Evolutionary conservation across 2,113 vertebrate species (phyloP), one percentile per base, ranked within the genome.

Genomic region (Prinia subflava): DNA sequence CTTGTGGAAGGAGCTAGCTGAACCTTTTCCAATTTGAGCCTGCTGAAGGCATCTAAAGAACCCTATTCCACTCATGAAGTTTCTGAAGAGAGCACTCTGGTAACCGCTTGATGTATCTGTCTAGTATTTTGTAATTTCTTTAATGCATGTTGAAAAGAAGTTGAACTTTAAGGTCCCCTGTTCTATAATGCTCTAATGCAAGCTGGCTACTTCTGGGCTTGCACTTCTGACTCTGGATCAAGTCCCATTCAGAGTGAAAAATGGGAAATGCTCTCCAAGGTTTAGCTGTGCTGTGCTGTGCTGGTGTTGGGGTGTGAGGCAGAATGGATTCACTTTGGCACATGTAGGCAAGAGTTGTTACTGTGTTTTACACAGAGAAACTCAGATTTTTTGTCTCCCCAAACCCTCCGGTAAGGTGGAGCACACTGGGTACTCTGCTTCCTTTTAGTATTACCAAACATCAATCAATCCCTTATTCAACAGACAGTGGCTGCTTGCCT

Each of bases 361-460:
- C 33, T 0, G 0, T 25, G 23, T 37, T 35, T 3, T 0, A 52
- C 2, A 2, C 5, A 49, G 37, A 63, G 37, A 57, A 90, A 23
- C 21, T 46, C 55, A 47, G 55, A 13, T 6, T 22, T 68, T 35
- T 16, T 31, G 22, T 35, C 41, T 53, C 49, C 33, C 8, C 62
- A 77, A 37, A 39, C 25, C 46, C 52, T 47, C 11, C 15, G 12
- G 62, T 41, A 44, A 30, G 33, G 55, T 62, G 56, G 22, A 78
- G 56, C 27, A 21, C 27, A 4, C 8, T 13, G 39, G 31, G 15
- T 19, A 5, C 68, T 79, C 74, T 13, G 52, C 75, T 15, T 71
- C 59, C 10, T 53, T 70, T 41, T 15, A 18, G 13, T 14, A 6
- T 75, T 25, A 19, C 37, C 46, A 41, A 79, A 30, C 9, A 33